phyloP scores from a whole-genome alignment of 2,797 vertebrate genomes.

The Synanceia verrucosa region DNA sequence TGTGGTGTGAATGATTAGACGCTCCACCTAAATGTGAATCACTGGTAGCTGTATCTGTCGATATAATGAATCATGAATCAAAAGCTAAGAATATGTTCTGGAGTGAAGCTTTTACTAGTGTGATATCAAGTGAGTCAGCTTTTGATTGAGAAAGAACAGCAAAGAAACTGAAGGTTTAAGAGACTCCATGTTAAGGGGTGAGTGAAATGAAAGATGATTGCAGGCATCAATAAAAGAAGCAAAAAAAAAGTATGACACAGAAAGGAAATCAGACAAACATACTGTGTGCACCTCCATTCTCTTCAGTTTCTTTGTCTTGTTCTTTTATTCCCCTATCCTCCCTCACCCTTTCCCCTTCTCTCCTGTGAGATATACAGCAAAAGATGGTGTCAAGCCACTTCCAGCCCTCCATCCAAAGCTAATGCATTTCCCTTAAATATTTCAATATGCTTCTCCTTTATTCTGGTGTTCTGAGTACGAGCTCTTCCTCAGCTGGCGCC shows the following conservation, averaged over 20 bases:
- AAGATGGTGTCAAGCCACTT: slow-evolving; percentile 47
- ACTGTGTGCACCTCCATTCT: not conserved
- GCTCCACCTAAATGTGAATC: slow-evolving; percentile 40
- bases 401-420: slow-evolving; percentile 66
- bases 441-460: slow-evolving; percentile 71
- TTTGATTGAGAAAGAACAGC: slow-evolving; percentile 40
- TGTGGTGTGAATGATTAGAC: slow-evolving; percentile 19
- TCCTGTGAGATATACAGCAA: slow-evolving; percentile 68
- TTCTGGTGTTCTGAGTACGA: slow-evolving; percentile 68
- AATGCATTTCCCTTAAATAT: slow-evolving; percentile 86
- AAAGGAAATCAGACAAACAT: slow-evolving; percentile 24
- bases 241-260: not conserved
- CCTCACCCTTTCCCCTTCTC: slow-evolving; percentile 28
- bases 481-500: slow-evolving; percentile 51
- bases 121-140: slow-evolving; percentile 40
- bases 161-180: slow-evolving; percentile 22
- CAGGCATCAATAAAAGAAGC: not conserved
- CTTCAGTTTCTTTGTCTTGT: slow-evolving; percentile 10
- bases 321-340: not conserved
- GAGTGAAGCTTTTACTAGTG: slow-evolving; percentile 24
- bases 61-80: slow-evolving; percentile 68
- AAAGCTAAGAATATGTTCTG: slow-evolving; percentile 45
- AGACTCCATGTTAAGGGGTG: slow-evolving; percentile 13
- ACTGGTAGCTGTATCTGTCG: slow-evolving; percentile 22
- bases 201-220: slow-evolving; percentile 30